Evolutionary conservation across 2,113 vertebrate genomes (phyloP), one percentile per base, ranked within the genome.

Genomic region (Chitala chitala): DNA sequence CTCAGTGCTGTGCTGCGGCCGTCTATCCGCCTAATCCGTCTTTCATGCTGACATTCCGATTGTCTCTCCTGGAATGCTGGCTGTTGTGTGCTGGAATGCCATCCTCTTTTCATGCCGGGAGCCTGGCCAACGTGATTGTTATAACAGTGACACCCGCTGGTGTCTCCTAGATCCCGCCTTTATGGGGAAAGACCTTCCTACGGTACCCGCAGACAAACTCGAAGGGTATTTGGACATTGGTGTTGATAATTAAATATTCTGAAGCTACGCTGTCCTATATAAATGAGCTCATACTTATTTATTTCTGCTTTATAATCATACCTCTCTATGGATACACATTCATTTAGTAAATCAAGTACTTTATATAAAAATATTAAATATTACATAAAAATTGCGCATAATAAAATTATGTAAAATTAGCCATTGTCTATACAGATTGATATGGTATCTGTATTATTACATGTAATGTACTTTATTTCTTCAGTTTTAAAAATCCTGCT

Each of bases 81-180:
- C 33, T 10, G 36, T 17, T 0, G 31, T 36, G 58, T 61, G 29
- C 29, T 33, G 50, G 56, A 64, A 29, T 69, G 71, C 59, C 63
- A 46, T 54, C 66, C 31, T 20, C 20, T 10, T 22, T 50, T 71
- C 68, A 33, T 12, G 4, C 70, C 42, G 4, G 31, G 6, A 3
- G 42, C 3, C 42, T 71, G 53, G 46, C 64, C 56, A 50, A 81
- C 15, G 0, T 50, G 12, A 40, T 75, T 86, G 82, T 81, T 82
- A 84, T 79, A 88, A 90, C 85, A 91, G 87, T 87, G 87, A 87
- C 87, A 86, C 84, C 88, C 88, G 86, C 87, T 89, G 87, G 86
- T 66, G 55, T 53, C 58, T 29, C 64, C 50, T 54, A 10, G 7
- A 56, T 15, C 10, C 29, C 8, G 40, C 5, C 26, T 20, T n/a